Evolutionary conservation across 2,113 vertebrate genomes (phyloP).

Genomic region (Paramisgurnus dabryanus): DNA sequence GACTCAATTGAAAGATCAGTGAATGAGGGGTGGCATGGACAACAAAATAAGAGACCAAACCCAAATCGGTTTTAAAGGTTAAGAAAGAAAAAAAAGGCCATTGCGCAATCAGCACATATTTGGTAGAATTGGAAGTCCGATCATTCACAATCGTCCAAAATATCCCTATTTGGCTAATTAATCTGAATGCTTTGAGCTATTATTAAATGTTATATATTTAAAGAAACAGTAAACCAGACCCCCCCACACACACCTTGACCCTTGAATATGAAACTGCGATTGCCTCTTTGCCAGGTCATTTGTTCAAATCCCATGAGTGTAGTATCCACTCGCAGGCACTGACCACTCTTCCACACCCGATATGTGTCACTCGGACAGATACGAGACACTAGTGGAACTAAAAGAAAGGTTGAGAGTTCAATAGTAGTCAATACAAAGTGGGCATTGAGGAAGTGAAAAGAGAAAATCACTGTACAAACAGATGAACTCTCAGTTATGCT

Average conservation of each 20-base stretch:
- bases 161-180: too few species aligned
- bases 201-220: too few species aligned
- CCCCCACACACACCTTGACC: slow-evolving; percentile 81
- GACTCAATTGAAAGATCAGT: neutral
- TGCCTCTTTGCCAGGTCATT: slow-evolving; percentile 98
- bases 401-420: slow-evolving; percentile 37
- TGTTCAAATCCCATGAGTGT: slow-evolving; percentile 96
- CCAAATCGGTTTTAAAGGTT: neutral
- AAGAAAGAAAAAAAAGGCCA: too few species aligned
- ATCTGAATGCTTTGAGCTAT: too few species aligned
- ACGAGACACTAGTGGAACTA: slow-evolving; percentile 95
- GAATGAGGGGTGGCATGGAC: neutral
- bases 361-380: slow-evolving; percentile 98
- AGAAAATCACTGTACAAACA: slow-evolving; percentile 2
- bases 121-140: too few species aligned
- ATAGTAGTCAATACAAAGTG: neutral
- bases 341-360: slow-evolving; percentile 96
- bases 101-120: too few species aligned
- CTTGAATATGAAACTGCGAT: slow-evolving; percentile 93
- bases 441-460: slow-evolving; percentile 1
- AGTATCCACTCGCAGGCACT: slow-evolving; percentile 95
- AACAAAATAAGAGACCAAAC: slow-evolving; percentile 24
- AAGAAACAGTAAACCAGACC: neutral
- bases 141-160: too few species aligned
- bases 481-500: slow-evolving; percentile 15